Evolutionary conservation across 2,113 vertebrate genomes (phyloP).

Genomic region (Rhea americana): DNA sequence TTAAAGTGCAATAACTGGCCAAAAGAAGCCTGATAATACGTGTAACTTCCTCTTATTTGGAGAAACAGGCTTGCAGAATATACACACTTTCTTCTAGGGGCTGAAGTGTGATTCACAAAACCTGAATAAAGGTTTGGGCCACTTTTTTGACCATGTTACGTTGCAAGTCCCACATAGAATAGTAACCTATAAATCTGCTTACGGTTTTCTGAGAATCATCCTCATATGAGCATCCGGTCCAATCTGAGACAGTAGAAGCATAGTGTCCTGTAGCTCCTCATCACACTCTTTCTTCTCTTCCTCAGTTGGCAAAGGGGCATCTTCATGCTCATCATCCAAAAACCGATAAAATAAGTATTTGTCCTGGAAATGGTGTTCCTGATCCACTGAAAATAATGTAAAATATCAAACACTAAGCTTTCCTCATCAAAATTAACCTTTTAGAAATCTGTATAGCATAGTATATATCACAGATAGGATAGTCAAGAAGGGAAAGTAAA

Average conservation of each 20-base stretch:
- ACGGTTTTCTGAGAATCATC: constrained; percentile 96
- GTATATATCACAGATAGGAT: neutral
- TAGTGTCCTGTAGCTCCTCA: constrained; percentile 93
- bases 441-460: neutral
- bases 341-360: constrained; percentile 98
- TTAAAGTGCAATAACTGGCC: neutral
- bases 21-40: neutral
- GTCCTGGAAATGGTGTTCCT: constrained; percentile 94
- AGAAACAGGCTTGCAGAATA: neutral
- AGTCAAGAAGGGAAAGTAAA: neutral
- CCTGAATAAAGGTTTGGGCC: neutral
- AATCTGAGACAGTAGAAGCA: constrained; percentile 92
- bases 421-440: neutral
- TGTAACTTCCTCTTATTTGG: neutral
- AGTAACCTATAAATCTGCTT: constrained; percentile 60
- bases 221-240: constrained; percentile 97
- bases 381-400: constrained; percentile 85
- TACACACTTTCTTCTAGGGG: neutral
- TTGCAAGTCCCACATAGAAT: neutral
- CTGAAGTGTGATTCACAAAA: neutral
- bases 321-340: constrained; percentile 92
- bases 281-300: constrained; percentile 91
- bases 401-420: neutral
- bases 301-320: constrained; percentile 83
- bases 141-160: neutral